phyloP scores from a whole-genome alignment of 1,140 invertebrate genomes.

The Neotoxoptera formosana region DNA sequence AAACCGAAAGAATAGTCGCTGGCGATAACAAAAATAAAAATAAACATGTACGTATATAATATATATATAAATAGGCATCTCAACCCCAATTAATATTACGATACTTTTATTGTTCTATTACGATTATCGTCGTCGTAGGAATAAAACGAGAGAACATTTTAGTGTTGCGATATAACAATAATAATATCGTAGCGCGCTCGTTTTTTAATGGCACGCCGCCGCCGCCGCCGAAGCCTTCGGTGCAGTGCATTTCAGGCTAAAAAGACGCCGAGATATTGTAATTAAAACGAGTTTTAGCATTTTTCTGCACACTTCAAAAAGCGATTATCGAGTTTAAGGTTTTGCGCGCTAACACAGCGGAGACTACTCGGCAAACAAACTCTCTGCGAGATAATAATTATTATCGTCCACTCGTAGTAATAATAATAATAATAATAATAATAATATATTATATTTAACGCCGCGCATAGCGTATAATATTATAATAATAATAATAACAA shows the following conservation, averaged over 20 bases:
- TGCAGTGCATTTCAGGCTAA: neutral
- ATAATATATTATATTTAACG: no score
- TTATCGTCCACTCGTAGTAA: neutral
- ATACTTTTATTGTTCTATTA: neutral
- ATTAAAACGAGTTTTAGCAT: neutral
- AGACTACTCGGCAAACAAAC: neutral
- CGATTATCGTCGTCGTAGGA: neutral
- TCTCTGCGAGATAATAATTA: neutral
- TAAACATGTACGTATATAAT: no score
- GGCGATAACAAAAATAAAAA: no score
- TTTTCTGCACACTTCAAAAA: slow-evolving; percentile 1
- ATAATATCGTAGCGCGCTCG: no score
- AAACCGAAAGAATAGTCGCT: no score
- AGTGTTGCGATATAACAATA: neutral
- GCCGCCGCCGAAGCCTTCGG: no score
- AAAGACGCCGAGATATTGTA: neutral
- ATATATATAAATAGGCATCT: no score
- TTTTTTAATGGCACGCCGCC: neutral
- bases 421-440: neutral
- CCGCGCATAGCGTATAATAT: no score
- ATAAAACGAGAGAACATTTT: neutral
- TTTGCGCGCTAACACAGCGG: neutral
- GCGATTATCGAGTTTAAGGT: neutral
- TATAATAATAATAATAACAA: neutral
- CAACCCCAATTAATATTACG: no score